Percentiles rank a stretch among this genome's conserved stretches.
Conservation (phyloP, 1,140 invertebrate species). For the Bombus pyrosoma region DNA sequence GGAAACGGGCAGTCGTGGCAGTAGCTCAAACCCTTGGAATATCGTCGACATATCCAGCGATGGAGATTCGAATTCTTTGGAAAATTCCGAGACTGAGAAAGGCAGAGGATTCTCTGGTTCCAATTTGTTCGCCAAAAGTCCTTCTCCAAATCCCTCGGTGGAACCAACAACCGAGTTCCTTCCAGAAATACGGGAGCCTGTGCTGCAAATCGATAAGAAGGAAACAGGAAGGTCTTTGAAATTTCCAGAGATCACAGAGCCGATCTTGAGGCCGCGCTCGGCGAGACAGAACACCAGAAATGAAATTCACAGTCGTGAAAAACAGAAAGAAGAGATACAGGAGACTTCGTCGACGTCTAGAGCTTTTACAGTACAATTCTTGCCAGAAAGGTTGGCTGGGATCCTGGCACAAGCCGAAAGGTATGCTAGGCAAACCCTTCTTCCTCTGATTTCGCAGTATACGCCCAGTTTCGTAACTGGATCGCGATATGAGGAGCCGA, state of each 20-base stretch:
- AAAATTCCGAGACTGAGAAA: slow-evolving; percentile 68
- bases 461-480: slow-evolving; percentile 84
- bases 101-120: slow-evolving; percentile 72
- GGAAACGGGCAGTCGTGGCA: slow-evolving; percentile 16
- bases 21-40: slow-evolving; percentile 71
- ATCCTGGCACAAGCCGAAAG: slow-evolving; percentile 91
- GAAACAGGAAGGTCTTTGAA: slow-evolving; percentile 82
- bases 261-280: slow-evolving; percentile 86
- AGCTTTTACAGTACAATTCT: slow-evolving; percentile 88
- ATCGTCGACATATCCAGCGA: slow-evolving; percentile 74
- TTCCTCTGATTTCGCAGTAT: slow-evolving; percentile 89
- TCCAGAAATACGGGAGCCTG: slow-evolving; percentile 81
- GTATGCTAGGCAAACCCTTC: slow-evolving; percentile 89
- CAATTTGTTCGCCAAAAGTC: slow-evolving; percentile 33
- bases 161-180: slow-evolving; percentile 57
- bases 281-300: slow-evolving; percentile 73
- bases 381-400: slow-evolving; percentile 89
- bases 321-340: slow-evolving; percentile 68
- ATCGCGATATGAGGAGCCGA: slow-evolving; percentile 71
- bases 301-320: slow-evolving; percentile 24
- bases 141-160: not conserved
- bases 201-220: slow-evolving; percentile 78
- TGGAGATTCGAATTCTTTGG: slow-evolving; percentile 76
- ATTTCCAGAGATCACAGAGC: slow-evolving; percentile 87
- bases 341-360: slow-evolving; percentile 72